Evolutionary conservation across 1,140 invertebrate species (phyloP).

Genomic region (Agrypnia vestita): DNA sequence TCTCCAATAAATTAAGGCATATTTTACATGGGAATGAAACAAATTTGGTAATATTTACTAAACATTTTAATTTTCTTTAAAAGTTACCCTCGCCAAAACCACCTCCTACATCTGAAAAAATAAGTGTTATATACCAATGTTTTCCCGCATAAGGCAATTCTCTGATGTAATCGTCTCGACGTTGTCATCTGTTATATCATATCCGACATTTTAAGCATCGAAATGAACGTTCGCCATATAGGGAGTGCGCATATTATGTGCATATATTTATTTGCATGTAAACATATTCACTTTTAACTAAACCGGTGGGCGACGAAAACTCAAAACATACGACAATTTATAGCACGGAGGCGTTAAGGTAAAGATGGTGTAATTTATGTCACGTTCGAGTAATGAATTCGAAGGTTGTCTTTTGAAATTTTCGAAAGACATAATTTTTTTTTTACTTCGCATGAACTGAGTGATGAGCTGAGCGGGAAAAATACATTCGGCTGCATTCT

Average conservation of each 20-base stretch:
- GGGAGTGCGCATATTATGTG: not conserved
- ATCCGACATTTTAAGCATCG: constrained; percentile 11
- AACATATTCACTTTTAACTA: not conserved
- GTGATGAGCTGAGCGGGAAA: too few relatives aligned
- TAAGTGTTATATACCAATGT: not conserved
- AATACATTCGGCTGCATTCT: too few relatives aligned
- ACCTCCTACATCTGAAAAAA: not conserved
- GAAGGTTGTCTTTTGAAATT: constrained; percentile 15
- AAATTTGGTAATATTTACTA: too few relatives aligned
- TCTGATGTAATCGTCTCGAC: not conserved
- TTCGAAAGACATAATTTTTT: too few relatives aligned
- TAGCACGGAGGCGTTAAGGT: constrained; percentile 1
- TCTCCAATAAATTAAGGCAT: too few relatives aligned
- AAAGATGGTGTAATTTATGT: constrained; percentile 21
- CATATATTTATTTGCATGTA: not conserved
- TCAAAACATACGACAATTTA: constrained; percentile 8
- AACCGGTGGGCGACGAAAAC: constrained; percentile 2
- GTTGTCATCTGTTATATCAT: constrained; percentile 19
- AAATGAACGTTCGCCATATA: constrained; percentile 17
- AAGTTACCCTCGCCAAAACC: not conserved
- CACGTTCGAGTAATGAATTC: constrained; percentile 4
- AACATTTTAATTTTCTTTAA: not conserved
- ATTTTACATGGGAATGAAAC: too few relatives aligned
- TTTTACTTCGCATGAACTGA: too few relatives aligned
- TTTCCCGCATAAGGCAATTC: constrained; percentile 9